Base-by-base conservation (phyloP, 1,140 invertebrate species). In the Drosophila bifasciata region DNA sequence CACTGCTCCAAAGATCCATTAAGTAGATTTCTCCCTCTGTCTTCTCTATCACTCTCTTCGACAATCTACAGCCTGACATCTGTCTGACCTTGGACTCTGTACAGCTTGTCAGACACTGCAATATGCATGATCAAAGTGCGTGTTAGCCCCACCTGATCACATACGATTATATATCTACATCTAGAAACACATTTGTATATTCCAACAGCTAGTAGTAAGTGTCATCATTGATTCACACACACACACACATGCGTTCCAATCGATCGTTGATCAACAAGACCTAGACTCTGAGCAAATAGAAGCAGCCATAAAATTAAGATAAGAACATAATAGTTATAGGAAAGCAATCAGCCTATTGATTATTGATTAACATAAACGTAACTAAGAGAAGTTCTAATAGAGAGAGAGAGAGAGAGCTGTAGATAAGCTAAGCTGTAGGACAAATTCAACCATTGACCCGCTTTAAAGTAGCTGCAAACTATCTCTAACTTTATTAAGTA, bases 71-170 rank as follows among this genome's bases (percentile, higher is more conserved):
- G 32, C 11, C 32, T 36, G 32, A 19, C 6, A 17, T 13, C 6
- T 3, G 16, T 4, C 25, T 9, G 21, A 46, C 46, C 63, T 66
- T 66, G n/a, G 2, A 23, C n/a, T 41, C n/a, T 9, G 1, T 25
- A 45, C 16, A 43, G 49, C 8, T 13, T 43, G 16, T 6, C 16
- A n/a, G 17, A 23, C 9, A 36, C n/a, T 55, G 16, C 49, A 43
- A 19, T 21, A 44, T 44, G 19, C 15, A n/a, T 44, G 63, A 64
- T 1, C 44, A 52, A 67, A 67, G 59, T 67, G 19, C 63, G 15
- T 45, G 59, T 19, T 52, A 16, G 25, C 40, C 46, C 50, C 62
- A 64, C 39, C 63, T 67, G 46, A 67, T 67, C 59, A 67, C 46
- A 64, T 16, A 52, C 32, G 32, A 32, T 5, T 25, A 5, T 15